phyloP scores from a whole-genome alignment of 2,888 invertebrate species.

The Lottia scabra region DNA sequence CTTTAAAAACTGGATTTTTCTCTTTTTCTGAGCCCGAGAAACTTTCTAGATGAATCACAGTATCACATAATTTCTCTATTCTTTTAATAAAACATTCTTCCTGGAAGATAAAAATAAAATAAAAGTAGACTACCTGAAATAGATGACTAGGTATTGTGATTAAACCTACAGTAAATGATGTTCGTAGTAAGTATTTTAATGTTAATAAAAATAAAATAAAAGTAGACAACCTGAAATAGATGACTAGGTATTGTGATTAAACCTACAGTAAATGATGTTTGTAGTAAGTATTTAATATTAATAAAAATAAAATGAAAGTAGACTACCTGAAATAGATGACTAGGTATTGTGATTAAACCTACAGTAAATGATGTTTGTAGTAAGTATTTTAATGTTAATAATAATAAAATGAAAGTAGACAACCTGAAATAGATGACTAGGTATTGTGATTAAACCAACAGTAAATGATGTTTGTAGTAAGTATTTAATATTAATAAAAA shows the following conservation, averaged over 20 bases:
- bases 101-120: neutral
- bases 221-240: constrained; percentile 73
- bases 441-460: constrained; percentile 83
- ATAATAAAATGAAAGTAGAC: constrained; percentile 70
- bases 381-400: constrained; percentile 80
- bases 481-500: constrained; percentile 81
- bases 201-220: constrained; percentile 76
- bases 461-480: constrained; percentile 80
- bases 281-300: constrained; percentile 79
- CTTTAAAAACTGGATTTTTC: constrained; percentile 83
- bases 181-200: constrained; percentile 79
- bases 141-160: constrained; percentile 85
- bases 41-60: constrained; percentile 83
- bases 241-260: constrained; percentile 84
- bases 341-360: constrained; percentile 83
- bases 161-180: constrained; percentile 80
- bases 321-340: constrained; percentile 76
- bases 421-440: constrained; percentile 78
- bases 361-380: constrained; percentile 81
- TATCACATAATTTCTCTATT: constrained; percentile 79
- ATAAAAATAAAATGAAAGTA: constrained; percentile 73
- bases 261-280: constrained; percentile 81
- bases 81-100: constrained; percentile 24
- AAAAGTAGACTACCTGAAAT: constrained; percentile 70
- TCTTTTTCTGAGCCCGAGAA: constrained; percentile 86